Base-by-base conservation (phyloP, 2,888 invertebrate genomes). In the Therioaphis trifolii region DNA sequence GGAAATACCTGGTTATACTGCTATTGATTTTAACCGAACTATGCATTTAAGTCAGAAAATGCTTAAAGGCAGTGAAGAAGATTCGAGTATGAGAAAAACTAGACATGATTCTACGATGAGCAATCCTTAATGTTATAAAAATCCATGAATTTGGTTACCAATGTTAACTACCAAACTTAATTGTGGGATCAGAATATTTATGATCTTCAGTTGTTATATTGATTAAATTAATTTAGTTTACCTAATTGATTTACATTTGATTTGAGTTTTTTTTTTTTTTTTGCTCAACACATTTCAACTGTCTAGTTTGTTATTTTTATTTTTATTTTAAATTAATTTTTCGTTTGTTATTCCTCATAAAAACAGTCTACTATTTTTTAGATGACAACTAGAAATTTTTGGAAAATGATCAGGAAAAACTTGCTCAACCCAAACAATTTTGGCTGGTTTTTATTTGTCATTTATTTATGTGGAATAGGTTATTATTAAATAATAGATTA, bases 11-110 rank as follows among this genome's bases (percentile, higher is more conserved):
- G 94, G 95, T 75, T 97, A 97, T 88, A 95, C 95, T 12, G 95
- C 95, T 1, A 98, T 98, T 87, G 98, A 98, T 90, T 97, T 98
- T 89, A 94, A 96, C 87, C 95, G 95, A 90, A 98, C 98, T 0
- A 94, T 94, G 79, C 97, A 97, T 29, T 91, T 98, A 43, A 94
- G 94, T 27, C 93, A 93, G 87, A 94, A 95, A 43, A 94, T 93
- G 49, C 93, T 94, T 87, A 92, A 93, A 7, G 84, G 85, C 40
- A 85, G 85, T 55, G 93, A 94, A 85, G 94, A 94, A 87, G n/a
- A n/a, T n/a, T 89, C 90, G 85, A 94, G 95, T 87, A 92, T 92
- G 72, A 91, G 96, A 69, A 94, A 94, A 88, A 94, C 94, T 18
- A 91, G 96, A 84, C 95, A 96, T 88, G 95, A 95, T 89, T 95